These are phyloP conservation scores for Apocrypta bakeri DNA, from an alignment of 1,140 invertebrate genomes.

Conservation along the genomic window DNA sequence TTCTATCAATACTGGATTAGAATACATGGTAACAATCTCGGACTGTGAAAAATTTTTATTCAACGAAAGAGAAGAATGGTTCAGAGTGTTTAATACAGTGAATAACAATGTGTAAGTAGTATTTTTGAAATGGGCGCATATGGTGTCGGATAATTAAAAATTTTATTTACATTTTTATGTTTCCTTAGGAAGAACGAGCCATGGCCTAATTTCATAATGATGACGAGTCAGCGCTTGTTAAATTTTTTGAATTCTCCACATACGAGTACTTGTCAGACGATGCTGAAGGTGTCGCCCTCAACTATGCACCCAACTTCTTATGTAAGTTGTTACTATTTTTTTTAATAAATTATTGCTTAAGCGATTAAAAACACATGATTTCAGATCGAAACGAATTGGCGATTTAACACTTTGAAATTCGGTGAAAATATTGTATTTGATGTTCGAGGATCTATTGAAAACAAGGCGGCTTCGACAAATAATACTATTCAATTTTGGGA, in stretches of 20 bases:
- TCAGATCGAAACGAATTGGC: conserved; percentile 58
- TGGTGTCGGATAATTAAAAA: neutral
- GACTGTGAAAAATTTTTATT: conserved; percentile 56
- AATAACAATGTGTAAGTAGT: conserved; percentile 3
- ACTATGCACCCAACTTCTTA: conserved; percentile 55
- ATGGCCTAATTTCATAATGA: neutral
- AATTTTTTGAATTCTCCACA: conserved; percentile 55
- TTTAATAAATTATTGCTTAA: neutral
- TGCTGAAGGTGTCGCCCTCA: conserved; percentile 58
- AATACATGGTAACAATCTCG: conserved; percentile 57
- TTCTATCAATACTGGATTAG: conserved; percentile 63
- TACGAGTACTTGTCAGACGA: conserved; percentile 55
- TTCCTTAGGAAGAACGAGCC: neutral
- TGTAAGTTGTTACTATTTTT: conserved; percentile 48
- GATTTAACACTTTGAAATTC: conserved; percentile 52
- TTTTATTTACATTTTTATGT: neutral
- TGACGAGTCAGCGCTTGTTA: neutral
- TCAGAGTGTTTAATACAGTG: conserved; percentile 34
- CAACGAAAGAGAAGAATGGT: conserved; percentile 56
- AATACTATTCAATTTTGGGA: conserved; percentile 63
- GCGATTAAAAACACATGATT: neutral
- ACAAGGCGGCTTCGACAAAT: conserved; percentile 53
- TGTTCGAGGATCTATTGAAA: conserved; percentile 57
- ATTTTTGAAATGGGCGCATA: neutral
- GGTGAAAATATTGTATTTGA: conserved; percentile 52